Percentiles rank a stretch among this genome's conserved stretches.
Evolutionary conservation across 2,797 vertebrate genomes (phyloP).

Genomic region (Leuciscus waleckii): DNA sequence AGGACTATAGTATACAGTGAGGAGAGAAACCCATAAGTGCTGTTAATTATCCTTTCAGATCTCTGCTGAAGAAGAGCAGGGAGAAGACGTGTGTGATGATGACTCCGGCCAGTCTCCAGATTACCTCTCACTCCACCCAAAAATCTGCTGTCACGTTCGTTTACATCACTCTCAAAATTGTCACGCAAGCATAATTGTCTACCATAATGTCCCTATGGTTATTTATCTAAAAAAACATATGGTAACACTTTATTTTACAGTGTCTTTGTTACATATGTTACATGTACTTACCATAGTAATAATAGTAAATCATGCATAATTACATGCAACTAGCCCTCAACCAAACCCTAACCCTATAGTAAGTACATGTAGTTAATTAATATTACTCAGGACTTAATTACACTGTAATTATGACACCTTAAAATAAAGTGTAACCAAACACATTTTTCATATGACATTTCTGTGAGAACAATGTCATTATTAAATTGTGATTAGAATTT

Average conservation of each 20-base stretch:
- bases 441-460: neutral
- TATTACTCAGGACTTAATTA: no score
- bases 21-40: slow-evolving; percentile 25
- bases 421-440: no score
- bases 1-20: slow-evolving; percentile 5
- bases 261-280: no score
- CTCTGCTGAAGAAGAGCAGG: slow-evolving; percentile 24
- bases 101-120: slow-evolving; percentile 34
- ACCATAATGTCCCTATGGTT: neutral
- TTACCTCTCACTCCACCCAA: slow-evolving; percentile 24
- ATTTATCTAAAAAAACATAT: neutral
- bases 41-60: slow-evolving; percentile 52
- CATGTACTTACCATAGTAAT: no score
- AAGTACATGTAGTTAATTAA: no score
- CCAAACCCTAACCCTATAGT: no score
- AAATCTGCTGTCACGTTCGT: slow-evolving; percentile 22
- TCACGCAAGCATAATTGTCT: neutral
- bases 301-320: no score
- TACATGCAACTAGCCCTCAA: no score
- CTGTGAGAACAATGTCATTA: neutral
- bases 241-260: no score
- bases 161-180: neutral
- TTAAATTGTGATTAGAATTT: neutral
- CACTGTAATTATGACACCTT: no score
- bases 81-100: slow-evolving; percentile 44